phyloP scores from a whole-genome alignment of 2,797 vertebrate species.

The Hydrophis major region DNA sequence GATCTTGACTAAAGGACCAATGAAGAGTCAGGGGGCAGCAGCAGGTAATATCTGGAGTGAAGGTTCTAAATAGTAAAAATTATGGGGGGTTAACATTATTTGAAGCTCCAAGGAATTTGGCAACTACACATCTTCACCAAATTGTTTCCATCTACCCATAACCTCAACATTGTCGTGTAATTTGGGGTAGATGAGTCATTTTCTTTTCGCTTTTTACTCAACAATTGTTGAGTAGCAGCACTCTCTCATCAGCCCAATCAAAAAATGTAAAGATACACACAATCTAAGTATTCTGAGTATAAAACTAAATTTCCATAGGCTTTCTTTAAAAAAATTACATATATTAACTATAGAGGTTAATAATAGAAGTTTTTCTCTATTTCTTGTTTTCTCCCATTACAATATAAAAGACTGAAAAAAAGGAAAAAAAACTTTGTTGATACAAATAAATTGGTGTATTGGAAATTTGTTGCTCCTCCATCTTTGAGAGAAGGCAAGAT shows the following conservation, averaged over 20 bases:
- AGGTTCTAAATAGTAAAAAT: neutral
- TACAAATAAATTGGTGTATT: constrained; percentile 7
- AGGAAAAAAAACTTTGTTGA: neutral
- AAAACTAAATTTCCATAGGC: neutral
- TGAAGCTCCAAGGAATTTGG: neutral
- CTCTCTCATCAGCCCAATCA: neutral
- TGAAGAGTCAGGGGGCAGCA: no score
- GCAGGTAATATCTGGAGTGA: neutral
- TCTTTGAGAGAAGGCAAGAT: constrained; percentile 6
- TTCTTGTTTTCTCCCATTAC: neutral
- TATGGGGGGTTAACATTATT: neutral
- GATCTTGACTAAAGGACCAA: neutral
- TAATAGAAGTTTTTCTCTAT: neutral
- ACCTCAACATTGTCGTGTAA: neutral
- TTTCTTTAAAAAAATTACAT: neutral
- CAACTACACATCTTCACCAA: neutral
- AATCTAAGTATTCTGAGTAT: neutral
- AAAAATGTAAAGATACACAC: neutral
- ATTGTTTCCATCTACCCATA: no score
- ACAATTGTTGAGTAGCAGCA: neutral
- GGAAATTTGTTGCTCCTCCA: constrained; percentile 29
- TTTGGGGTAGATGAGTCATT: neutral
- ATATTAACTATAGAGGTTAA: neutral
- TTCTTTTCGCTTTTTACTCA: neutral
- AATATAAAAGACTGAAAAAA: neutral